Evolutionary conservation across 2,888 invertebrate species (phyloP), one percentile per base, ranked within the genome.

Genomic region (Nomada ruficornis): DNA sequence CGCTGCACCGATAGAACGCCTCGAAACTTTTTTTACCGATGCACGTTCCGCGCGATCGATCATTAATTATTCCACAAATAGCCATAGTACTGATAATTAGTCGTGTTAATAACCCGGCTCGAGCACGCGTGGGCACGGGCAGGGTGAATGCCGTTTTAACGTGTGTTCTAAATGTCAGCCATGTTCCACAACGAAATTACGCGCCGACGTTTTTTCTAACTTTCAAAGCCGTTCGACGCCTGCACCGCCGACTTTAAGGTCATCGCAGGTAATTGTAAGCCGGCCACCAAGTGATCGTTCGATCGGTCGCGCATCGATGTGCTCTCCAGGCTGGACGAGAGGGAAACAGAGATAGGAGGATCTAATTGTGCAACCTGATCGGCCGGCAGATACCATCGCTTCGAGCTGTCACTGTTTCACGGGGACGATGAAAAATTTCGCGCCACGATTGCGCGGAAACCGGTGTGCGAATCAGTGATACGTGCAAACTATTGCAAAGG

Each of bases 141-240:
- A 11, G 69, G 86, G 86, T 84, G 89, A 89, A 89, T 87, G 89
- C 80, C 88, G 86, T 74, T 82, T 77, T 86, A 86, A 86, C 86
- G 87, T 85, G 79, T 86, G 89, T 87, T 89, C 88, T 85, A 90
- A 90, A 89, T 90, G 89, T 89, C 89, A 89, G 87, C 86, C 86
- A 85, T 81, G 86, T 82, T 84, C 83, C 86, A 75, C 83, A 75
- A 81, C 85, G 79, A 87, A 87, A 87, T 87, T 86, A 83, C 80
- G 86, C 76, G 77, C 55, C 73, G 78, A 62, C 52, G 75, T 68
- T 87, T 87, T 84, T 83, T 80, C 77, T 55, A 76, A 74, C 85
- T 87, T 87, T 87, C 77, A 78, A 85, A 81, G 80, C 75, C 72
- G 77, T 70, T 77, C 77, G 73, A 77, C 65, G 76, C 23, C 77